These are phyloP conservation scores for Caradrina clavipalpis DNA, from an alignment of 2,888 invertebrate species.

Conservation along the genomic window DNA sequence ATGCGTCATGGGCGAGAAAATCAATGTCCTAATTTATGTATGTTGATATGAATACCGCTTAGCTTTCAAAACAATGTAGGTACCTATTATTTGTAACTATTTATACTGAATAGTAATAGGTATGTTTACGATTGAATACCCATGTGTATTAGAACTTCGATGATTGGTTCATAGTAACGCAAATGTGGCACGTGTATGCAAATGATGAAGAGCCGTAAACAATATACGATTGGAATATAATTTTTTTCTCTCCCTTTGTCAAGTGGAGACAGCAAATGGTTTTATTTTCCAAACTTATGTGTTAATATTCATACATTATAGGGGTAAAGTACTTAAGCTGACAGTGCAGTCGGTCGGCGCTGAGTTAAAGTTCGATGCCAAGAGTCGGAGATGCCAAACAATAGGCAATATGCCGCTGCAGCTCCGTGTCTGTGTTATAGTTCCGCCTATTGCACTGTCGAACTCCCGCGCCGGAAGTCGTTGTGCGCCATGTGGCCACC, in stretches of 20 bases:
- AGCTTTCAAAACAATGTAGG: background rate
- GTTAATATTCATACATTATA: slow-evolving; percentile 86
- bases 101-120: background rate
- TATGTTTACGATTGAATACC: background rate
- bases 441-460: slow-evolving; percentile 82
- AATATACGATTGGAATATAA: slow-evolving; percentile 38
- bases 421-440: slow-evolving; percentile 76
- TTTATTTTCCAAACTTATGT: slow-evolving; percentile 72
- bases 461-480: slow-evolving; percentile 83
- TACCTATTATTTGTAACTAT: background rate
- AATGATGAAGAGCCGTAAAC: slow-evolving; percentile 20
- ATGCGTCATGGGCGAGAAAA: slow-evolving; percentile 55
- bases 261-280: slow-evolving; percentile 66
- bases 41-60: slow-evolving; percentile 3
- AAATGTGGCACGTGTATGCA: background rate
- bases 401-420: slow-evolving; percentile 85
- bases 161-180: background rate
- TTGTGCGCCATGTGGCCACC: slow-evolving; percentile 71
- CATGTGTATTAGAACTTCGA: background rate
- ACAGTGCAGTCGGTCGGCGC: slow-evolving; percentile 80
- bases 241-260: slow-evolving; percentile 36
- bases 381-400: slow-evolving; percentile 89
- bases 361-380: slow-evolving; percentile 86
- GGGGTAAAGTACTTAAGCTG: slow-evolving; percentile 84
- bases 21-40: slow-evolving; percentile 47